These are phyloP conservation scores for Cheilosia grossa DNA, from an alignment of 2,888 invertebrate species.

Conservation along the genomic window DNA sequence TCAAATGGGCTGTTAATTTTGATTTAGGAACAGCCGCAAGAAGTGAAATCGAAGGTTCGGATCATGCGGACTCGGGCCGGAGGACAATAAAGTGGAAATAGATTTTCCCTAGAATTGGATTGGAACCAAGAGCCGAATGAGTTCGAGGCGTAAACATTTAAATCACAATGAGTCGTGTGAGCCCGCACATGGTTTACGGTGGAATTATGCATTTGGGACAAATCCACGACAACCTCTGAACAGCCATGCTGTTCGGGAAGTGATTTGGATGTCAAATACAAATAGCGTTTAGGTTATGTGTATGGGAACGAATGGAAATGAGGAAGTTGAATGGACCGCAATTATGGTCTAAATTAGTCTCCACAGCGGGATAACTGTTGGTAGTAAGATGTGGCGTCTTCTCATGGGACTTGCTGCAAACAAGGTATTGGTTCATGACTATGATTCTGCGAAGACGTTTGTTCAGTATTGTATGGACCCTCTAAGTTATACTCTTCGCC, in stretches of 20 bases:
- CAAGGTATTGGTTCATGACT: too few species aligned
- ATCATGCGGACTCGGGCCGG: background rate
- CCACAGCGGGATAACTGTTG: too few species aligned
- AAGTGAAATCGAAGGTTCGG: conserved; percentile 61
- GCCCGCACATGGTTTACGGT: conserved; percentile 22
- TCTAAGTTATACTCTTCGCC: too few species aligned
- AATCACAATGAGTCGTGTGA: conserved; percentile 34
- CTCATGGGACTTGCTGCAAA: too few species aligned
- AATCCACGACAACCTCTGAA: conserved; percentile 22
- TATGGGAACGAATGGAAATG: conserved; percentile 6
- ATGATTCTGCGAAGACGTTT: too few species aligned
- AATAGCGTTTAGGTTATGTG: background rate
- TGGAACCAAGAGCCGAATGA: conserved; percentile 14
- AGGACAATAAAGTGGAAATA: conserved; percentile 14
- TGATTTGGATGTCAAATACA: conserved; percentile 9
- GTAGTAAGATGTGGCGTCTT: too few species aligned
- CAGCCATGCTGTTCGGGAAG: conserved; percentile 2
- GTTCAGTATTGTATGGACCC: too few species aligned
- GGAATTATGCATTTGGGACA: conserved; percentile 60
- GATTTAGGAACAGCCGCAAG: conserved; percentile 63
- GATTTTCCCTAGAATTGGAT: conserved; percentile 5
- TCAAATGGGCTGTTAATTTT: conserved; percentile 69
- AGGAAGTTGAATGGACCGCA: background rate
- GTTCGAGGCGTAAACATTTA: conserved; percentile 36
- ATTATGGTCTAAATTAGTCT: background rate